Evolutionary conservation across 2,113 vertebrate species (phyloP), one percentile per base, ranked within the genome.

Genomic region (Heterotis niloticus): DNA sequence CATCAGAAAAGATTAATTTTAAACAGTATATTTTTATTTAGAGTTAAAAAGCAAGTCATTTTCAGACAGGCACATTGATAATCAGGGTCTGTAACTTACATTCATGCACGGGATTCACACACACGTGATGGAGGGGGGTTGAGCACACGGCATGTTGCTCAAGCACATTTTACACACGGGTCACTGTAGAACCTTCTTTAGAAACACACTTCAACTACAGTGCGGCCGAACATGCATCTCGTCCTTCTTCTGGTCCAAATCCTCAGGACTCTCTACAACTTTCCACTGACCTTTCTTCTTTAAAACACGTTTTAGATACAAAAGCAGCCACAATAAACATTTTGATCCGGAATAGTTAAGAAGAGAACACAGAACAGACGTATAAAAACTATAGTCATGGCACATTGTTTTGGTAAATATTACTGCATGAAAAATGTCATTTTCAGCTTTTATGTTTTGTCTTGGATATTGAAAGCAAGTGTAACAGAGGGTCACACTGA

Each of bases 1-100:
- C 18, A 20, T 24, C 20, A 20, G 14, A 17, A 23, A 24, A 11
- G 23, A n/a, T 74, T 74, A 59, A 75, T 75, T 75, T 75, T 75
- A 23, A 75, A 75, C 24, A 80, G 64, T 57, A 26, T 70, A 68
- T 59, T 82, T 81, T 76, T 77, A 80, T 82, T 78, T 90, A 88
- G 84, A 87, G 87, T 89, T 86, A 62, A 90, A 84, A 87, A 86
- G 88, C 89, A 84, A 87, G 85, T 88, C 85, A 81, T 79, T 75
- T 75, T 75, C 86, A 90, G 83, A 81, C 83, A 86, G 81, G 89
- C 77, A 79, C 83, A 85, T 81, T 52, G 76, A 83, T 84, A 72
- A 77, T 81, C 87, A 71, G 72, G 65, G 78, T 79, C 66, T 82
- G 81, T 82, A 79, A 83, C 77, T 84, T 90, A 89, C 89, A 91